A percentile compares a stretch with the other conserved stretches of the same genome.
phyloP scores from a whole-genome alignment of 2,888 invertebrate species.

The Omphaloscelis lunosa region DNA sequence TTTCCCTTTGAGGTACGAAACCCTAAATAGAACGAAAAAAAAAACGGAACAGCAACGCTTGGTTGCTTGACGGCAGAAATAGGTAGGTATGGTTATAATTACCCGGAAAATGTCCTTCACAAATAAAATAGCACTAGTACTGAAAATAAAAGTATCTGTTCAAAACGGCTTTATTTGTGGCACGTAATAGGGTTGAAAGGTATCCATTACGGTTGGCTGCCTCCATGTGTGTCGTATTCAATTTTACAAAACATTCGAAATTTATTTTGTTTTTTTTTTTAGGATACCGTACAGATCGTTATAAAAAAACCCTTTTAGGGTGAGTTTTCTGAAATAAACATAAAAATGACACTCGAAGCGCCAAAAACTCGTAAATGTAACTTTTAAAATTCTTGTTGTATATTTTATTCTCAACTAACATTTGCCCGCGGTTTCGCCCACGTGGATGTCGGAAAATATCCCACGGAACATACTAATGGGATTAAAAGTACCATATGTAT shows the following conservation, averaged over 20 bases:
- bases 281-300: background rate
- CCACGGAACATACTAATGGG: background rate
- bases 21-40: background rate
- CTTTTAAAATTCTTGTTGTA: background rate
- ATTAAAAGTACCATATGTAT: background rate
- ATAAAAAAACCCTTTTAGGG: background rate
- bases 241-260: constrained; percentile 4
- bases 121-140: background rate
- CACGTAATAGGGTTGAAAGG: background rate
- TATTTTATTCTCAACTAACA: background rate
- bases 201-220: constrained; percentile 11
- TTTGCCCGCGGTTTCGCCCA: too few species aligned
- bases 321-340: background rate
- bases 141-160: background rate
- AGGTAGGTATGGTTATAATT: background rate
- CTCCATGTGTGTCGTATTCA: constrained; percentile 13
- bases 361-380: background rate
- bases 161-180: constrained; percentile 10
- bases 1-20: background rate
- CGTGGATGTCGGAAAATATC: background rate
- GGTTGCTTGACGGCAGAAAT: background rate
- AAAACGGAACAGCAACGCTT: background rate
- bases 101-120: too few species aligned
- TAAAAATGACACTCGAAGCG: background rate
- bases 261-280: background rate